Percentiles rank a stretch among this genome's conserved stretches.
Conservation (phyloP, 2,113 vertebrate genomes). For the Capra hircus region DNA sequence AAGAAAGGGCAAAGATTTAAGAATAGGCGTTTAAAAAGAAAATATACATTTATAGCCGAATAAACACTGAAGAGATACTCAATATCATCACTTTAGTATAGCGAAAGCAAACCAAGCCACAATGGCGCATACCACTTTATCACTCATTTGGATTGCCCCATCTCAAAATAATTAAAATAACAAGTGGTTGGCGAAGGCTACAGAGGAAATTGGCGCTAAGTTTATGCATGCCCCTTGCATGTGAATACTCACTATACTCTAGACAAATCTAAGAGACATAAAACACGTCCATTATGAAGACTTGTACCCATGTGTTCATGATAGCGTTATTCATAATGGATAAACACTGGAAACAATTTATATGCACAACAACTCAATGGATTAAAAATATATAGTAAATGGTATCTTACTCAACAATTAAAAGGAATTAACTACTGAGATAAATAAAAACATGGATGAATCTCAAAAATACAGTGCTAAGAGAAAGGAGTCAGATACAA, state of each 20-base stretch:
- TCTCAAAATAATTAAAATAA: too few species aligned
- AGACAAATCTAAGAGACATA: background rate
- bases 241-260: background rate
- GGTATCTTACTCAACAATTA: background rate
- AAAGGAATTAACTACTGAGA: background rate
- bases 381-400: background rate
- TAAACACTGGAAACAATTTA: background rate
- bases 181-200: too few species aligned
- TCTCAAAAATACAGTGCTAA: background rate
- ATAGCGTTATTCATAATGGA: background rate
- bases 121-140: too few species aligned
- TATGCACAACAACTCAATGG: background rate
- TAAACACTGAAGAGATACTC: too few species aligned
- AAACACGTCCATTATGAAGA: background rate
- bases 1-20: too few species aligned
- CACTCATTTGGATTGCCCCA: too few species aligned
- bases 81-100: too few species aligned
- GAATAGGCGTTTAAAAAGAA: too few species aligned
- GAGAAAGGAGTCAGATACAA: background rate
- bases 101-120: too few species aligned
- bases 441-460: background rate
- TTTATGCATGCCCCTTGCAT: too few species aligned
- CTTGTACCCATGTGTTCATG: background rate
- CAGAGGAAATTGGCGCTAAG: too few species aligned
- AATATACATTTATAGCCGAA: too few species aligned